A percentile compares a stretch with the other conserved stretches of the same genome.
phyloP scores from a whole-genome alignment of 2,888 invertebrate species.

The Timema cristinae region DNA sequence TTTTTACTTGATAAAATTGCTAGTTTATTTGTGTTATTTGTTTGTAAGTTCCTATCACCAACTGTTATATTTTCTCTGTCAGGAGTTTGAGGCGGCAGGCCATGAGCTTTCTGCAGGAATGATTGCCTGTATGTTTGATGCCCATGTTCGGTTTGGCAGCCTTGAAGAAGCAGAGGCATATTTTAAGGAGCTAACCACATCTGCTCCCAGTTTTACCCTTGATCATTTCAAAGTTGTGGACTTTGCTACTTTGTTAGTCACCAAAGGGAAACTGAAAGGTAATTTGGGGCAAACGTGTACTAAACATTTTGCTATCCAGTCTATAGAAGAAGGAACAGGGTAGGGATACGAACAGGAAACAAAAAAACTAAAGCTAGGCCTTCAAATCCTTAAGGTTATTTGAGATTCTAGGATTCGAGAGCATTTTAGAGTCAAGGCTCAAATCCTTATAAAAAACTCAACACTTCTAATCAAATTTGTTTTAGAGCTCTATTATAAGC shows the following conservation, averaged over 20 bases:
- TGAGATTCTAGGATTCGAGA: too few relatives aligned
- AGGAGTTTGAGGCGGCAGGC: constrained; percentile 47
- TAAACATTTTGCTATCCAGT: not conserved
- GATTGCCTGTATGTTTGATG: constrained; percentile 59
- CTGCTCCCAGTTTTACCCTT: constrained; percentile 53
- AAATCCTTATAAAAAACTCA: too few relatives aligned
- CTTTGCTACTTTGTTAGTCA: constrained; percentile 57
- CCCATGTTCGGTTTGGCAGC: constrained; percentile 55
- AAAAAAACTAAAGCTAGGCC: not conserved
- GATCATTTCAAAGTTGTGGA: constrained; percentile 65
- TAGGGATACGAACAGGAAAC: not conserved
- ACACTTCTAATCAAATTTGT: too few relatives aligned
- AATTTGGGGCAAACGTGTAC: not conserved
- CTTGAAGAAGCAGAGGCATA: constrained; percentile 52
- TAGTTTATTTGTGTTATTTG: too few relatives aligned
- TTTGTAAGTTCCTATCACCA: too few relatives aligned
- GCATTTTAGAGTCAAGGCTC: not conserved
- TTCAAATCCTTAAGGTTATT: not conserved
- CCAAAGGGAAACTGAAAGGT: constrained; percentile 46
- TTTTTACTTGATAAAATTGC: too few relatives aligned
- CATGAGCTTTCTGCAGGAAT: constrained; percentile 60
- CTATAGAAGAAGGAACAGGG: not conserved
- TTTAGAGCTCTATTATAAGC: too few relatives aligned
- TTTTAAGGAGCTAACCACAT: constrained; percentile 51
- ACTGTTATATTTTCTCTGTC: too few relatives aligned